Evolutionary conservation across 1,140 invertebrate genomes (phyloP).

Genomic region (Bicyclus anynana): DNA sequence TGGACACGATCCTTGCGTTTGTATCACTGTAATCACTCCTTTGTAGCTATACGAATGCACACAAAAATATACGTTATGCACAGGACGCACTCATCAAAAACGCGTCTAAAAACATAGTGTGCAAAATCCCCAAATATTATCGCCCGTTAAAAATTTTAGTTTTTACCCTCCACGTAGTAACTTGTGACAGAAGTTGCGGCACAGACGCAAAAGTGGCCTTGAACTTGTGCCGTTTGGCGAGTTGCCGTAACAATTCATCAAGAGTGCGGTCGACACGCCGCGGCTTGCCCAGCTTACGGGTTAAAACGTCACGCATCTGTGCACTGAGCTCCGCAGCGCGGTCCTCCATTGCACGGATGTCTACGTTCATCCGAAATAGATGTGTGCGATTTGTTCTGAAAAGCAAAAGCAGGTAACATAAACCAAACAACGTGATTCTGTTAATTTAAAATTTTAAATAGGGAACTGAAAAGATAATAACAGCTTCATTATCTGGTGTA

Average conservation of each 20-base stretch:
- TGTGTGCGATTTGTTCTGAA: conserved; percentile 60
- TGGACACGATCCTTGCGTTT: too few relatives aligned
- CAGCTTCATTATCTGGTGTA: too few relatives aligned
- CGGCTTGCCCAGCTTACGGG: conserved; percentile 55
- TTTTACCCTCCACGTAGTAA: conserved; percentile 45
- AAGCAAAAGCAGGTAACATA: background rate
- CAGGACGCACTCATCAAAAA: too few relatives aligned
- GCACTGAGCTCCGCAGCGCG: conserved; percentile 45
- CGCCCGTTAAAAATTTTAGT: too few relatives aligned
- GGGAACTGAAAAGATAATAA: too few relatives aligned
- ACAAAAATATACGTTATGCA: too few relatives aligned
- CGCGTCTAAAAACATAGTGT: too few relatives aligned
- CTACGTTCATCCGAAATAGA: conserved; percentile 66
- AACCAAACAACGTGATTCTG: too few relatives aligned
- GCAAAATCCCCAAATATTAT: too few relatives aligned
- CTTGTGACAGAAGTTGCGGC: conserved; percentile 42
- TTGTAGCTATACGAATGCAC: too few relatives aligned
- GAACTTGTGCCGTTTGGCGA: conserved; percentile 54
- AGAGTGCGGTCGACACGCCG: conserved; percentile 53
- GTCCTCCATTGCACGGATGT: conserved; percentile 55
- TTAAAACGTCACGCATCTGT: conserved; percentile 58
- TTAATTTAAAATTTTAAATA: too few relatives aligned
- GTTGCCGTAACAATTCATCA: conserved; percentile 56
- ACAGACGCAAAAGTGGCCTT: conserved; percentile 32
- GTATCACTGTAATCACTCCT: too few relatives aligned